Conservation (phyloP, 2,113 vertebrate species). For the Oreotragus oreotragus region DNA sequence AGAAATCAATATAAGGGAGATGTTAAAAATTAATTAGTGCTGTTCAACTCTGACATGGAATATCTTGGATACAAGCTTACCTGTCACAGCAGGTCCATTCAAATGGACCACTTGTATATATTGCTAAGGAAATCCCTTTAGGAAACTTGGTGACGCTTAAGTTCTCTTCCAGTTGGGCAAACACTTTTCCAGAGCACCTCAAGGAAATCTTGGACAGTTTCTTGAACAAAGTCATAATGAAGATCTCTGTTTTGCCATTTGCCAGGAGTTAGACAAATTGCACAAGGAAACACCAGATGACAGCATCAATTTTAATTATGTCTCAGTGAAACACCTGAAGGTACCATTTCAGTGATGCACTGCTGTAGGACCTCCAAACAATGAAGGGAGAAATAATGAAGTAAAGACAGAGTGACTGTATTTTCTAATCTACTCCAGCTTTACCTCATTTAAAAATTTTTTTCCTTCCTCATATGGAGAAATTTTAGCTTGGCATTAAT, state of each 20-base stretch:
- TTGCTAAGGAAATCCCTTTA: not conserved
- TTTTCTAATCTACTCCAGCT: not conserved
- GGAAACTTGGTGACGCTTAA: not conserved
- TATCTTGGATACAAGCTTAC: not conserved
- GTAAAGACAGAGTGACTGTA: not conserved
- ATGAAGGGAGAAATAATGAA: slow-evolving; percentile 15
- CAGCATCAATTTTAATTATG: not conserved
- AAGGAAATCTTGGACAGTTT: not conserved
- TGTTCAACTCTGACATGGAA: not conserved
- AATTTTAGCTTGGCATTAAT: slow-evolving; percentile 6
- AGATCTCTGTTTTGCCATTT: slow-evolving; percentile 1
- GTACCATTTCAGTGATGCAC: rapidly evolving
- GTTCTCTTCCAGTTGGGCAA: not conserved
- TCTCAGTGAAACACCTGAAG: slow-evolving; percentile 30
- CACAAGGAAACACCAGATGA: not conserved
- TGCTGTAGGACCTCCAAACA: not conserved
- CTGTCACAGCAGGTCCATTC: not conserved
- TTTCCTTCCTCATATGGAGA: slow-evolving; percentile 15
- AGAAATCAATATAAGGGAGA: not conserved
- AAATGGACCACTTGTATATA: not conserved
- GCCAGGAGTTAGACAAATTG: not conserved
- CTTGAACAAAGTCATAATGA: not conserved
- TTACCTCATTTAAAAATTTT: not conserved
- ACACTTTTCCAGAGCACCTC: not conserved
- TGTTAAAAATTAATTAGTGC: not conserved